These are phyloP conservation scores for Pseudochromis fuscus DNA, from an alignment of 2,797 vertebrate genomes.

Conservation along the genomic window DNA sequence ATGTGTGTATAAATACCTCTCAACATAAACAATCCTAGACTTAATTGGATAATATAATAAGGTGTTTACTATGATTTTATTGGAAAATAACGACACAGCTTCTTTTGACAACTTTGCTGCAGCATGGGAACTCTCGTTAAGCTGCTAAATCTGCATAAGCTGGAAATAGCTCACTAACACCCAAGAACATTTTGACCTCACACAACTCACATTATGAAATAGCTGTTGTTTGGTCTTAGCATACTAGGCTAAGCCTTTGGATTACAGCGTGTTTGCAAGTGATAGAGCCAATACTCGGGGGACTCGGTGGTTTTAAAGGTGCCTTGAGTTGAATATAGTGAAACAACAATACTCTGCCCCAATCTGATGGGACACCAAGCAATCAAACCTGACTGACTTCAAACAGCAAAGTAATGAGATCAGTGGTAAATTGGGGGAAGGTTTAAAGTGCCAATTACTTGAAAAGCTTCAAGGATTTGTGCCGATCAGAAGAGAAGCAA, in stretches of 20 bases:
- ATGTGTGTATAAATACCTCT: too few relatives aligned
- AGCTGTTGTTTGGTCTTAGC: conserved; percentile 9
- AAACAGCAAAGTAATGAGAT: neutral
- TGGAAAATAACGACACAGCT: conserved; percentile 1
- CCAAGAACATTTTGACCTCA: neutral
- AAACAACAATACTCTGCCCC: conserved; percentile 13
- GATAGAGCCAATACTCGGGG: conserved; percentile 1
- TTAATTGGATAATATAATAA: neutral
- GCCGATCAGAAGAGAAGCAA: too few relatives aligned
- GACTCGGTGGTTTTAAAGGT: neutral
- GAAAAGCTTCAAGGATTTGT: too few relatives aligned
- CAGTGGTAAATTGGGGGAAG: too few relatives aligned
- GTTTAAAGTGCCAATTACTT: too few relatives aligned
- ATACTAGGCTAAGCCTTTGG: conserved; percentile 27
- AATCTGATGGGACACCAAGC: neutral
- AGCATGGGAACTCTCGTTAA: neutral
- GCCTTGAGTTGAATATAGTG: neutral
- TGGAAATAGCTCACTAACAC: conserved; percentile 17
- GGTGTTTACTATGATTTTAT: neutral
- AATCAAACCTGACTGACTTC: neutral
- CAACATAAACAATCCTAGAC: neutral
- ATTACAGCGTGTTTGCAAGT: conserved; percentile 33
- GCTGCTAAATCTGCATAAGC: conserved; percentile 20
- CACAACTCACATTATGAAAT: conserved; percentile 28
- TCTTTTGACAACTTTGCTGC: neutral